phyloP scores from a whole-genome alignment of 2,888 invertebrate species.

The Cactoblastis cactorum region DNA sequence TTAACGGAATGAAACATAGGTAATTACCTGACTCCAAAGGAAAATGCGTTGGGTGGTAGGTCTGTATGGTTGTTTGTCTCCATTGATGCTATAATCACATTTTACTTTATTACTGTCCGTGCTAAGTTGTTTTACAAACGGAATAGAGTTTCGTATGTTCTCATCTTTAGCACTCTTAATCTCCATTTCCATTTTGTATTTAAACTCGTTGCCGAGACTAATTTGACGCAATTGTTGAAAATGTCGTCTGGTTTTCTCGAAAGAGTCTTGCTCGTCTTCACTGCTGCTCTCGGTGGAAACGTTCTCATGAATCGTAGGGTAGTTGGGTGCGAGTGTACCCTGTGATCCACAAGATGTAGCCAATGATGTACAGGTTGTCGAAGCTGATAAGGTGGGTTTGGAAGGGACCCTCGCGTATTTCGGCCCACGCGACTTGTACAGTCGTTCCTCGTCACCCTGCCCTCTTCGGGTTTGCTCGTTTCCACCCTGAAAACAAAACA shows the following conservation, averaged over 20 bases:
- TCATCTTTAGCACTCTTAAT: conserved; percentile 80
- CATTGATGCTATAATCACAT: conserved; percentile 62
- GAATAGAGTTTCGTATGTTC: conserved; percentile 80
- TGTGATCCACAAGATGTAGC: conserved; percentile 75
- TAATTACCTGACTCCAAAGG: conserved; percentile 71
- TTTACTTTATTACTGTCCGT: conserved; percentile 79
- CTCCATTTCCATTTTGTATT: conserved; percentile 82
- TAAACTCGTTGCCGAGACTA: conserved; percentile 81
- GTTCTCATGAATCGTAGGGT: conserved; percentile 65
- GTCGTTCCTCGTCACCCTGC: conserved; percentile 67
- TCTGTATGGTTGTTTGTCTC: conserved; percentile 62
- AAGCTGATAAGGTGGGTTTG: conserved; percentile 74
- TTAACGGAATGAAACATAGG: neutral
- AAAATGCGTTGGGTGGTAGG: conserved; percentile 77
- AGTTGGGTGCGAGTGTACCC: conserved; percentile 65
- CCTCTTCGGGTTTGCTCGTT: conserved; percentile 64
- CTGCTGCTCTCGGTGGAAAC: conserved; percentile 69
- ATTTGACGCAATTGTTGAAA: conserved; percentile 82
- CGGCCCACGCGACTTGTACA: conserved; percentile 60
- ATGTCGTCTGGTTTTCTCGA: conserved; percentile 77
- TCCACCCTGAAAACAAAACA: conserved; percentile 56
- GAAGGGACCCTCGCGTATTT: conserved; percentile 75
- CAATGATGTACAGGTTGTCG: conserved; percentile 81
- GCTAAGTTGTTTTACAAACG: conserved; percentile 81
- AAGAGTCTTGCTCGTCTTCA: conserved; percentile 76